A percentile compares a stretch with the other conserved stretches of the same genome.
phyloP scores from a whole-genome alignment of 2,113 vertebrate genomes.

The Hemibates koningsi region DNA sequence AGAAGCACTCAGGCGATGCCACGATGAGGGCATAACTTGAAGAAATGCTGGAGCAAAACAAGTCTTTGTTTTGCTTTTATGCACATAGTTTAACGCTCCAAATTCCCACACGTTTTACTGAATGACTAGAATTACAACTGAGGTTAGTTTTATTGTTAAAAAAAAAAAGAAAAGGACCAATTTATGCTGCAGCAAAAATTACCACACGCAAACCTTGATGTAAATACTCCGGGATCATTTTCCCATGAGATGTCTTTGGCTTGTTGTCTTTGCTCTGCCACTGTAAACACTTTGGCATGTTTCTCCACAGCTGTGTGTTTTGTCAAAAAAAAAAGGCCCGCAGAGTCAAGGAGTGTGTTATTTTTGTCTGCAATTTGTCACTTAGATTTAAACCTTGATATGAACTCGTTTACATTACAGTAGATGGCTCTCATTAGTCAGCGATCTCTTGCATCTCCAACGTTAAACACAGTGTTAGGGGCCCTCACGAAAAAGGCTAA shows the following conservation, averaged over 20 bases:
- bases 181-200: not conserved
- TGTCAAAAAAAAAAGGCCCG: not conserved
- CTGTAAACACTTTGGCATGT: conserved; percentile 34
- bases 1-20: not conserved
- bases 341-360: conserved; percentile 2
- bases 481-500: not conserved
- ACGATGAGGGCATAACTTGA: not conserved
- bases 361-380: conserved; percentile 39
- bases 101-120: not conserved
- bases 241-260: not conserved
- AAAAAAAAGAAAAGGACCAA: not conserved
- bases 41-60: not conserved
- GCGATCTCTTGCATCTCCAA: not conserved
- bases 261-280: conserved; percentile 3
- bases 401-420: conserved; percentile 30
- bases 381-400: conserved; percentile 17
- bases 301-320: not conserved
- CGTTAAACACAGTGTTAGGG: not conserved
- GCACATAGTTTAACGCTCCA: not conserved
- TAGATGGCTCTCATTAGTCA: conserved; percentile 20
- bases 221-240: not conserved
- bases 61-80: not conserved
- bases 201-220: not conserved
- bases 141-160: not conserved
- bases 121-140: not conserved